phyloP scores from a whole-genome alignment of 2,888 invertebrate genomes.

The Alentia gelatinosa region DNA sequence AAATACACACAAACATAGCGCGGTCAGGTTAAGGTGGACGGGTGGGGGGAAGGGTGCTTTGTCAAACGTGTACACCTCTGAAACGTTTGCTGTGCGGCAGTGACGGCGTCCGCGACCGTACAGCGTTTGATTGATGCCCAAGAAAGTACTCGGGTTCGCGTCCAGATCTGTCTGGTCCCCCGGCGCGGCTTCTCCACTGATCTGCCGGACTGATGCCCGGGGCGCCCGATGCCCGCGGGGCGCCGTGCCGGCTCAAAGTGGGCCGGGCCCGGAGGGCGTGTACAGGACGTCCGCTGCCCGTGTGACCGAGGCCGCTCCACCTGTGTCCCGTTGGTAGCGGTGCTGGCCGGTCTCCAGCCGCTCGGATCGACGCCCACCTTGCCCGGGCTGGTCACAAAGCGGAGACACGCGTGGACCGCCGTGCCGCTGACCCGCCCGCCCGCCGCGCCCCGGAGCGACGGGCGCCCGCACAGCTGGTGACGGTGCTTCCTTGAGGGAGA shows the following conservation, averaged over 20 bases:
- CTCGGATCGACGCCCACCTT: not conserved
- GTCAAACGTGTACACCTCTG: not conserved
- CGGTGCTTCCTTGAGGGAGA: too few relatives aligned
- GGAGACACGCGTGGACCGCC: not conserved
- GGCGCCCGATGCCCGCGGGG: not conserved
- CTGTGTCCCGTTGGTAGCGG: not conserved
- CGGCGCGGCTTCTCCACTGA: not conserved
- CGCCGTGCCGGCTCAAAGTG: slow-evolving; percentile 21
- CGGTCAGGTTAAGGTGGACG: not conserved
- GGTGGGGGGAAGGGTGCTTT: not conserved
- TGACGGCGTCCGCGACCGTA: not conserved
- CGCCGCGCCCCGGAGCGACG: not conserved
- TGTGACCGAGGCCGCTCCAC: not conserved
- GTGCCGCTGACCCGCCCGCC: not conserved
- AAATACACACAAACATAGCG: too few relatives aligned
- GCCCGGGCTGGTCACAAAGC: not conserved
- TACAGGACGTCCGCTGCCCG: not conserved
- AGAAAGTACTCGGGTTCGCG: not conserved
- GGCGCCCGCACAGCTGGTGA: not conserved
- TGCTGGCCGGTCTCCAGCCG: slow-evolving; percentile 14
- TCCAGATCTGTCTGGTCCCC: not conserved
- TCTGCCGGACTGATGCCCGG: not conserved
- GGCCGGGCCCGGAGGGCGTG: not conserved
- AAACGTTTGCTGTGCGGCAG: too few relatives aligned
- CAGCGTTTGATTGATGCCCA: not conserved